These are phyloP conservation scores for Amblyopsis rosae DNA, from an alignment of 2,113 vertebrate genomes.

Conservation along the genomic window DNA sequence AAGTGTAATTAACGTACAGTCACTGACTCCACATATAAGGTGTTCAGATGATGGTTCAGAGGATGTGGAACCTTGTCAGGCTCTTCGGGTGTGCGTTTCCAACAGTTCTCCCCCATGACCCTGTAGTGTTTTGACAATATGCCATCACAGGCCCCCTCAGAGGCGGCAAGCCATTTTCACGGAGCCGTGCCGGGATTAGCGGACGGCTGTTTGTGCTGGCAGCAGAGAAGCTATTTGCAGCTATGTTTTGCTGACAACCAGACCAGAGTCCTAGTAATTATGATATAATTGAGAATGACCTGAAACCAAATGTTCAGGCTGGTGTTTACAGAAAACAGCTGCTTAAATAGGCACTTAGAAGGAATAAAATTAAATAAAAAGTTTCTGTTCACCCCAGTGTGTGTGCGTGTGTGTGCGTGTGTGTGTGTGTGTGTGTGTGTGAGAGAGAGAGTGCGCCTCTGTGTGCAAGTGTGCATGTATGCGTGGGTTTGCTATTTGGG, in stretches of 20 bases:
- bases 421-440: background rate
- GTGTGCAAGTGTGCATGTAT: constrained; percentile 43
- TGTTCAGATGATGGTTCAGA: constrained; percentile 21
- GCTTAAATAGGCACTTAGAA: constrained; percentile 67
- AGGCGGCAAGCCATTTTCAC: constrained; percentile 49
- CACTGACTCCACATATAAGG: background rate
- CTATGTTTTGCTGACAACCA: constrained; percentile 66
- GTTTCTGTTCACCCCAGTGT: constrained; percentile 45
- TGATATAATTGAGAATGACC: constrained; percentile 66
- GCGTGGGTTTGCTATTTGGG: constrained; percentile 66
- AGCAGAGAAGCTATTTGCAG: constrained; percentile 55
- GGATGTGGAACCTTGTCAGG: background rate
- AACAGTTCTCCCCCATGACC: constrained; percentile 43
- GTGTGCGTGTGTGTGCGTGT: constrained; percentile 34
- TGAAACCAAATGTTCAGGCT: constrained; percentile 58
- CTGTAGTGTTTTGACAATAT: constrained; percentile 53
- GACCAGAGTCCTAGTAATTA: constrained; percentile 58
- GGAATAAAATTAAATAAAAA: constrained; percentile 55
- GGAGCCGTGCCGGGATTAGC: constrained; percentile 66
- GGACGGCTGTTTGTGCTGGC: constrained; percentile 71
- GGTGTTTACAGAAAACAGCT: constrained; percentile 74
- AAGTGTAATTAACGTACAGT: no score
- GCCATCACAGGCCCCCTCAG: constrained; percentile 41
- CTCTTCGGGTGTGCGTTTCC: constrained; percentile 22
- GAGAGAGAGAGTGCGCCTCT: constrained; percentile 53